Evolutionary conservation across 64 coral and sea anemone species (phyloP), one percentile per base, ranked within the genome.

Genomic region (Catalaphyllia jardinei): DNA sequence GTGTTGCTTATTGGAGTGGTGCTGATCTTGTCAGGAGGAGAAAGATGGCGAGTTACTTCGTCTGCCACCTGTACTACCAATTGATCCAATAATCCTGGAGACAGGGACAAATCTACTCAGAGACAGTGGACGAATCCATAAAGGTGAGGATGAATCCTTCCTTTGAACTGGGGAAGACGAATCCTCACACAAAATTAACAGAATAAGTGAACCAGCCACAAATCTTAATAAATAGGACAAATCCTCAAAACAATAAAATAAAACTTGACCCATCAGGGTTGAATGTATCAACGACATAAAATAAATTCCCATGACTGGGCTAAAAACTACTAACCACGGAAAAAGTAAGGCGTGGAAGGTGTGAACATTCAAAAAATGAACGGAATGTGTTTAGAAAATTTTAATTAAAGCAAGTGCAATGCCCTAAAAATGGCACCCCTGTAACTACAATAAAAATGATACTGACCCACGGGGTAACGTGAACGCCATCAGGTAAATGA

Each of bases 401-500:
- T 2, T 64, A 20, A 24, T 2, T 64, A 20, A 24, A 24, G 62
- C 17, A 64, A 20, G 62, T 1, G 62, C 16, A 17, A 64, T 20
- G 22, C 62, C 22, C 62, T 2, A 14, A 24, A 17, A 20, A 24
- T 18, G 16, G 62, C 1, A 20, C 22, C 62, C 52, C 1, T 54
- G 52, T 54, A 54, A 54, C 52, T 54, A 54, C 52, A 5, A 54
- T 54, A 54, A 2, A 10, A 54, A 54, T 54, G 52, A 5, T 54
- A 54, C 13, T 54, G 52, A 54, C 52, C 52, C 13, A 5, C 52
- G 1, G 52, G 52, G 52, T 54, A 54, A 54, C 35, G 38, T 46
- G 72, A 12, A 87, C 72, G 63, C 71, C 86, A 75, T 76, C 72
- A 4, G 51, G 29, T 49, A 76, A 76, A 75, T 62, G 76, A 29